Evolutionary conservation across 2,113 vertebrate species (phyloP).

Genomic region (Lycaon pictus): DNA sequence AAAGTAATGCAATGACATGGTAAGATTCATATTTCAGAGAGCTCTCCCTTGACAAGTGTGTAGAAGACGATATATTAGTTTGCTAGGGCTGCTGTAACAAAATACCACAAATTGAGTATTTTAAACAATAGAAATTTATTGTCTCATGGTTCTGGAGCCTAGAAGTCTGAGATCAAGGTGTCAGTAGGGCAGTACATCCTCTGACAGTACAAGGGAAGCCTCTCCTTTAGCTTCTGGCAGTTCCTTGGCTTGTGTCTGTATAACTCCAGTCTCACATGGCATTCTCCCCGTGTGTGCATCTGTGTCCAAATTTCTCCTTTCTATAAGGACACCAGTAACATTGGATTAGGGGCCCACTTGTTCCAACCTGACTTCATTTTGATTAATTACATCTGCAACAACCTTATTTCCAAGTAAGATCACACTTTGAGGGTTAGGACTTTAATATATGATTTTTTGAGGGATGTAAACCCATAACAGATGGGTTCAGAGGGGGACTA

Average conservation of each 20-base stretch:
- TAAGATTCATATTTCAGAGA: slow-evolving; percentile 43
- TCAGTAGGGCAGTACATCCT: background rate
- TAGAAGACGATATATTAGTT: slow-evolving; percentile 14
- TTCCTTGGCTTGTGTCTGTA: background rate
- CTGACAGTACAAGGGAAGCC: background rate
- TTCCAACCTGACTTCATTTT: background rate
- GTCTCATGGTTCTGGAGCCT: background rate
- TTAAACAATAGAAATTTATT: background rate
- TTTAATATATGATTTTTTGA: background rate
- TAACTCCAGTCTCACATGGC: background rate
- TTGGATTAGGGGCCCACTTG: background rate
- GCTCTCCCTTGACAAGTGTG: background rate
- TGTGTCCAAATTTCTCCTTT: background rate
- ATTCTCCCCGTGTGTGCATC: background rate
- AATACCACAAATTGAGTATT: background rate
- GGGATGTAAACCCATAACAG: background rate
- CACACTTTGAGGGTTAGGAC: background rate
- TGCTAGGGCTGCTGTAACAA: slow-evolving; percentile 39
- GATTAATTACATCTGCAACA: background rate
- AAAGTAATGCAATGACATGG: background rate
- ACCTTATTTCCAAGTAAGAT: background rate
- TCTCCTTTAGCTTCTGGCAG: background rate
- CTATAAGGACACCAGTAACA: background rate
- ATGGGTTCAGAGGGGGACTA: background rate
- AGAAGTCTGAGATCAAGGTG: background rate